Conservation (phyloP, 2,888 invertebrate species). For the Sylvicola cinctus region DNA sequence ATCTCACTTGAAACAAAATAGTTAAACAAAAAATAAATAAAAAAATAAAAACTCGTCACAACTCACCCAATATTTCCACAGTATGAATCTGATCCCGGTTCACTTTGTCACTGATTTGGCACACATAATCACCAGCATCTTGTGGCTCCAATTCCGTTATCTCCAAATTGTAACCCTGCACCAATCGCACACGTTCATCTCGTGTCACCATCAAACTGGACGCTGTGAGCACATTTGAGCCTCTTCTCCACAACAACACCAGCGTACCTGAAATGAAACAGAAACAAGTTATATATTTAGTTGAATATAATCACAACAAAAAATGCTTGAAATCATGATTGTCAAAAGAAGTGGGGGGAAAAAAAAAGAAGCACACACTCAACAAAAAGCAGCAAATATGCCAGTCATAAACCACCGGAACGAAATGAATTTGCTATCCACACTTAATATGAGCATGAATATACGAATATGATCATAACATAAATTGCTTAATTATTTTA, state of each 20-base stretch:
- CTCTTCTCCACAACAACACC: slow-evolving; percentile 46
- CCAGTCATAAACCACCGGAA: no score
- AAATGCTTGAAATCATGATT: no score
- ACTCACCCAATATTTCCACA: slow-evolving; percentile 39
- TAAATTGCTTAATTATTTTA: slow-evolving; percentile 4
- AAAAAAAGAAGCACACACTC: no score
- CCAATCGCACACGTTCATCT: slow-evolving; percentile 43
- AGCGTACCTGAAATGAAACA: slow-evolving; percentile 30
- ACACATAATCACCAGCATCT: slow-evolving; percentile 46
- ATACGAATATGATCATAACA: background rate
- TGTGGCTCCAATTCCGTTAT: slow-evolving; percentile 49
- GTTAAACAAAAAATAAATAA: background rate
- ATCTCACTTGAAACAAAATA: background rate
- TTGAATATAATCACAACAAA: background rate
- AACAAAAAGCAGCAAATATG: no score
- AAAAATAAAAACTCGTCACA: no score
- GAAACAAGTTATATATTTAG: slow-evolving; percentile 4
- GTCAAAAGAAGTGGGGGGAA: no score
- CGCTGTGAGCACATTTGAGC: slow-evolving; percentile 49
- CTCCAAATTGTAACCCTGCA: slow-evolving; percentile 49
- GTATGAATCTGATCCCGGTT: slow-evolving; percentile 50
- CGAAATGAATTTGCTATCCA: no score
- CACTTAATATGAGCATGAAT: background rate
- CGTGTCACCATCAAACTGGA: slow-evolving; percentile 49
- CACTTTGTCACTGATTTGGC: slow-evolving; percentile 48